Evolutionary conservation across 2,888 invertebrate species (phyloP).

Genomic region (Phalera bucephala): DNA sequence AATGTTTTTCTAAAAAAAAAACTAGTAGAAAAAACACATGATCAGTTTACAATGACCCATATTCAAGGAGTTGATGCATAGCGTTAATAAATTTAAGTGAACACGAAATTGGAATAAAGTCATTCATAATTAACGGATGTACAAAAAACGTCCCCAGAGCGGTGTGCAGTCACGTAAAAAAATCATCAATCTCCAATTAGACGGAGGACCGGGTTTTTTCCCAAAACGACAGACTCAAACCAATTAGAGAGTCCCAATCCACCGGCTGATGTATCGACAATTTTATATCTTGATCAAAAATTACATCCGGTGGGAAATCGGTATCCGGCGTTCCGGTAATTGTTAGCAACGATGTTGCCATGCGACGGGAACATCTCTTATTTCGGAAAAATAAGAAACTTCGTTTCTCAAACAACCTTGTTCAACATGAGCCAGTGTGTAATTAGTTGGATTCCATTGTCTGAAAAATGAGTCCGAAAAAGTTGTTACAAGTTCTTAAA

Average conservation of each 20-base stretch:
- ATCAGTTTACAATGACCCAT: too few relatives aligned
- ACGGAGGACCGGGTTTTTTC: neutral
- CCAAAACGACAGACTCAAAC: slow-evolving; percentile 1
- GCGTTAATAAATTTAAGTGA: too few relatives aligned
- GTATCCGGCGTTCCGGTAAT: slow-evolving; percentile 2
- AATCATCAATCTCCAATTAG: slow-evolving; percentile 1
- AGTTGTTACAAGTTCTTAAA: too few relatives aligned
- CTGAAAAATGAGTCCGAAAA: too few relatives aligned
- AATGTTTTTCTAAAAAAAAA: too few relatives aligned
- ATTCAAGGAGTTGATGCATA: too few relatives aligned
- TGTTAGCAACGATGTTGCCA: slow-evolving; percentile 1
- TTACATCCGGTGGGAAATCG: slow-evolving; percentile 4
- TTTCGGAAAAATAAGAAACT: neutral
- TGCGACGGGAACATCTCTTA: neutral
- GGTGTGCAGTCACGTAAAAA: neutral
- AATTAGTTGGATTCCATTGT: too few relatives aligned
- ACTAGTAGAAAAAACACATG: too few relatives aligned
- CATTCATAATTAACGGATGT: too few relatives aligned
- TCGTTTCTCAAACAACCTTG: too few relatives aligned
- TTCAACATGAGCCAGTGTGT: too few relatives aligned
- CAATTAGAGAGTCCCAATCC: slow-evolving; percentile 3
- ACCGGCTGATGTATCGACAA: slow-evolving; percentile 3
- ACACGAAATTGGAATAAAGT: too few relatives aligned
- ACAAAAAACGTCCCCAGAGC: neutral
- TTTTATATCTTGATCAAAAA: slow-evolving; percentile 4